Percentiles rank a stretch among this genome's conserved stretches.
These are phyloP conservation scores for Drosophila malerkotliana DNA, from an alignment of 1,140 invertebrate genomes.

Conservation along the genomic window DNA sequence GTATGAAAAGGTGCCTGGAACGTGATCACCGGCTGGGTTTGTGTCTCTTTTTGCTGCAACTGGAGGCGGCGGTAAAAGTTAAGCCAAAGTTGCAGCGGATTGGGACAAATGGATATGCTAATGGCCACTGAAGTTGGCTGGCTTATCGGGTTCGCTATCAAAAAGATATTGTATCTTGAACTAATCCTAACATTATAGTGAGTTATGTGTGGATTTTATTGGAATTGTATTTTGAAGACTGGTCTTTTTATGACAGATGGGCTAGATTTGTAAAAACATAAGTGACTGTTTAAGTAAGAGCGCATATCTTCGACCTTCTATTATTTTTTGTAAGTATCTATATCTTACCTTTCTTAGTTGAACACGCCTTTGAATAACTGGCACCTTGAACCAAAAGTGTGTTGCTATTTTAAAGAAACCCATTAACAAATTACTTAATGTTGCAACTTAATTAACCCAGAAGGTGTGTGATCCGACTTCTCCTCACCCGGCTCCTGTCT, in stretches of 20 bases:
- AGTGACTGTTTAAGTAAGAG: too few species aligned
- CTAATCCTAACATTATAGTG: neutral
- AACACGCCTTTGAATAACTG: too few species aligned
- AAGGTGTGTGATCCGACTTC: neutral
- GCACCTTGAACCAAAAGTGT: neutral
- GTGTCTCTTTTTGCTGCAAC: neutral
- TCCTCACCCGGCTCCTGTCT: neutral
- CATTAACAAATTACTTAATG: neutral
- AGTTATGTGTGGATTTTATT: neutral
- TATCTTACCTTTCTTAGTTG: too few species aligned
- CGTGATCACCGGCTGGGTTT: slow-evolving; percentile 50
- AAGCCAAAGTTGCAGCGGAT: slow-evolving; percentile 18
- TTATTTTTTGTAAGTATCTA: too few species aligned
- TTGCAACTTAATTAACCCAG: slow-evolving; percentile 4
- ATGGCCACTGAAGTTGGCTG: slow-evolving; percentile 2
- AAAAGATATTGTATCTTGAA: neutral
- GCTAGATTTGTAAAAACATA: too few species aligned
- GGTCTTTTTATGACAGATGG: too few species aligned
- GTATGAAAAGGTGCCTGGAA: slow-evolving; percentile 54
- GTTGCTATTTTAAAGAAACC: neutral
- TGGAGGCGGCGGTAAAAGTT: slow-evolving; percentile 37
- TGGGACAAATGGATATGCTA: slow-evolving; percentile 12
- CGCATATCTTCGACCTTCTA: too few species aligned
- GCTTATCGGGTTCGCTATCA: neutral
- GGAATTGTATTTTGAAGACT: too few species aligned